A percentile compares a stretch with the other conserved stretches of the same genome.
Conservation (phyloP, 2,113 vertebrate species). For the Pardalotus punctatus region DNA sequence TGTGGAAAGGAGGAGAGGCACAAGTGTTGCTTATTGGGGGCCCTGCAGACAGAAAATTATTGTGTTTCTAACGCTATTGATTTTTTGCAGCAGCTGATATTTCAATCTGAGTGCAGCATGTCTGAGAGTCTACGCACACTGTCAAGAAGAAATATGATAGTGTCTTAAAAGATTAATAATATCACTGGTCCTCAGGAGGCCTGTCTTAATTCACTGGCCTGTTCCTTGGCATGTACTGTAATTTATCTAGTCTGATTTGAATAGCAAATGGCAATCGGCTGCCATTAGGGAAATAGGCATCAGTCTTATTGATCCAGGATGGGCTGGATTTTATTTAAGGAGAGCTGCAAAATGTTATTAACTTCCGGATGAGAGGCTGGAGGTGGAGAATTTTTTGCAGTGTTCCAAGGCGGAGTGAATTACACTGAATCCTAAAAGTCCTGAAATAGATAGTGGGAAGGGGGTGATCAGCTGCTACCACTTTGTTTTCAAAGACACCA, state of each 20-base stretch:
- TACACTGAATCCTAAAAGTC: constrained; percentile 55
- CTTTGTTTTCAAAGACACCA: constrained; percentile 1
- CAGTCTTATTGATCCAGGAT: constrained; percentile 87
- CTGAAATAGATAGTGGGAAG: not conserved
- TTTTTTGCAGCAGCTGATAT: constrained; percentile 86
- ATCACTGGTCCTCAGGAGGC: constrained; percentile 84
- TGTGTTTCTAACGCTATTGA: constrained; percentile 84
- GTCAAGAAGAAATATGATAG: constrained; percentile 90
- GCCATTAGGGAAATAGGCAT: constrained; percentile 89
- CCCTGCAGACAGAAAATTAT: constrained; percentile 80
- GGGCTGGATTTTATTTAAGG: constrained; percentile 85
- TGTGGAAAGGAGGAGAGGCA: constrained; percentile 43
- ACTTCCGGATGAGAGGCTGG: constrained; percentile 73
- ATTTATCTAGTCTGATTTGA: constrained; percentile 90
- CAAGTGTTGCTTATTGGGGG: constrained; percentile 68
- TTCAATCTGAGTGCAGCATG: constrained; percentile 87
- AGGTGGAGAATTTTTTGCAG: constrained; percentile 57
- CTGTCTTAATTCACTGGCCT: constrained; percentile 90
- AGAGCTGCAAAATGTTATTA: constrained; percentile 82
- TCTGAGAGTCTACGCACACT: constrained; percentile 83
- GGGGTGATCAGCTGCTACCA: not conserved
- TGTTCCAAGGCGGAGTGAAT: not conserved
- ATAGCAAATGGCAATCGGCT: constrained; percentile 89
- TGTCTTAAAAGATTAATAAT: constrained; percentile 92
- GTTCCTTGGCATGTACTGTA: constrained; percentile 88